phyloP scores from a whole-genome alignment of 1,140 invertebrate genomes.

The Drosophila triauraria region DNA sequence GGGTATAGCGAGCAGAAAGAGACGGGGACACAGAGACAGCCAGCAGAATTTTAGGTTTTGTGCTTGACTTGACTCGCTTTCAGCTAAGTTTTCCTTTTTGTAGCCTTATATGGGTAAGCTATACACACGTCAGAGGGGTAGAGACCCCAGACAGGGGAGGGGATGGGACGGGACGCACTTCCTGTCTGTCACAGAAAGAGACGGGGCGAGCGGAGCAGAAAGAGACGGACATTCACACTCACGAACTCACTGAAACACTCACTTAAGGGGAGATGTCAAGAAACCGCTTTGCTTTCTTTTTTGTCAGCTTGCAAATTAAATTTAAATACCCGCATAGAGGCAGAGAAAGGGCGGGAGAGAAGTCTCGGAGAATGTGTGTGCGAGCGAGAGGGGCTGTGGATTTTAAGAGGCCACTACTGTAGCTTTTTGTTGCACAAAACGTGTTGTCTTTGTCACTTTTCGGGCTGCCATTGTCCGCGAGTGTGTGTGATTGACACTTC shows the following conservation, averaged over 20 bases:
- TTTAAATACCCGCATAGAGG: slow-evolving; percentile 74
- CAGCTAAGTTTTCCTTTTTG: slow-evolving; percentile 44
- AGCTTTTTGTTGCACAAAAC: slow-evolving; percentile 45
- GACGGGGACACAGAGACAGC: slow-evolving; percentile 12
- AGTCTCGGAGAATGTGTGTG: slow-evolving; percentile 7
- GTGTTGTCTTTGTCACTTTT: slow-evolving; percentile 53
- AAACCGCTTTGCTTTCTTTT: slow-evolving; percentile 74
- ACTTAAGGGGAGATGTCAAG: slow-evolving; percentile 61
- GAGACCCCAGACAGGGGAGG: not conserved
- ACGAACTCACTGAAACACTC: slow-evolving; percentile 14
- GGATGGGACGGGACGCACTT: slow-evolving; percentile 28
- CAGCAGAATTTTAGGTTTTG: slow-evolving; percentile 43
- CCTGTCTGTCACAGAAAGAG: slow-evolving; percentile 51
- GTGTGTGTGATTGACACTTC: slow-evolving; percentile 55
- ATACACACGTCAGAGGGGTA: not conserved
- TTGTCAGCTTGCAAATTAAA: slow-evolving; percentile 77
- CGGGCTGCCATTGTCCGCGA: slow-evolving; percentile 42
- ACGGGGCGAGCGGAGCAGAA: not conserved
- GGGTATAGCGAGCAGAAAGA: slow-evolving; percentile 8
- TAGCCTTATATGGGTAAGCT: slow-evolving; percentile 39
- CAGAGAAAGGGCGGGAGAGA: slow-evolving; percentile 10
- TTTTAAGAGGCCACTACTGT: slow-evolving; percentile 54
- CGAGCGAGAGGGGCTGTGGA: slow-evolving; percentile 13
- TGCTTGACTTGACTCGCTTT: slow-evolving; percentile 52
- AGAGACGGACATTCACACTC: slow-evolving; percentile 14